Evolutionary conservation across 2,888 invertebrate species (phyloP).

Genomic region (Agrotis ipsilon): DNA sequence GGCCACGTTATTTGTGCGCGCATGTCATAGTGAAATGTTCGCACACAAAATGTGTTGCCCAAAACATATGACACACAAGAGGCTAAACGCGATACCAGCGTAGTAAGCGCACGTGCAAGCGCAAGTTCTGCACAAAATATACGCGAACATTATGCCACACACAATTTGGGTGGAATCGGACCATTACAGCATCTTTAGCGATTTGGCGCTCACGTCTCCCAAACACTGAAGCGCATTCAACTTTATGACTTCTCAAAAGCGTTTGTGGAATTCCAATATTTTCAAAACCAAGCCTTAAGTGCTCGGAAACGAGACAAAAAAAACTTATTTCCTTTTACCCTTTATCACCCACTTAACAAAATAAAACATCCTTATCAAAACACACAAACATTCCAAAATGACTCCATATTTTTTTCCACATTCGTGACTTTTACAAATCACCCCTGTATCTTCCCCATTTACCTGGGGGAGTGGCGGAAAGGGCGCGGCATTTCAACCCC

Average conservation of each 20-base stretch:
- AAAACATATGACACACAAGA: too few relatives aligned
- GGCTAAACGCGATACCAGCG: too few relatives aligned
- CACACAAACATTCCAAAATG: constrained; percentile 46
- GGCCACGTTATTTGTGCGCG: too few relatives aligned
- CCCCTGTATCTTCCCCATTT: constrained; percentile 45
- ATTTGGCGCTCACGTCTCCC: neutral
- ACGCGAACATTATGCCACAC: too few relatives aligned
- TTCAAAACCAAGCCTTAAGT: neutral
- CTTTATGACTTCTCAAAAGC: neutral
- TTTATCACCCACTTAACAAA: constrained; percentile 30
- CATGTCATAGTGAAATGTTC: too few relatives aligned
- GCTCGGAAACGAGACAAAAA: neutral
- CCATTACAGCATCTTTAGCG: neutral
- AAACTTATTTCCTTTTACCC: neutral
- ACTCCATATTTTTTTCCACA: constrained; percentile 37
- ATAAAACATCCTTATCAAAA: constrained; percentile 53
- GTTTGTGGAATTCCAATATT: neutral
- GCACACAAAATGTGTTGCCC: too few relatives aligned
- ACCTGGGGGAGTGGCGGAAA: constrained; percentile 67
- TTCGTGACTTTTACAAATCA: constrained; percentile 65
- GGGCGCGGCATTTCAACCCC: constrained; percentile 72
- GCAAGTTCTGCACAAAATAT: too few relatives aligned
- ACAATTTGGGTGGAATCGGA: too few relatives aligned
- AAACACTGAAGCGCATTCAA: neutral
- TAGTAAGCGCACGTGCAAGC: too few relatives aligned